Evolutionary conservation across 2,888 invertebrate species (phyloP).

Genomic region (Mechanitis mazaeus): DNA sequence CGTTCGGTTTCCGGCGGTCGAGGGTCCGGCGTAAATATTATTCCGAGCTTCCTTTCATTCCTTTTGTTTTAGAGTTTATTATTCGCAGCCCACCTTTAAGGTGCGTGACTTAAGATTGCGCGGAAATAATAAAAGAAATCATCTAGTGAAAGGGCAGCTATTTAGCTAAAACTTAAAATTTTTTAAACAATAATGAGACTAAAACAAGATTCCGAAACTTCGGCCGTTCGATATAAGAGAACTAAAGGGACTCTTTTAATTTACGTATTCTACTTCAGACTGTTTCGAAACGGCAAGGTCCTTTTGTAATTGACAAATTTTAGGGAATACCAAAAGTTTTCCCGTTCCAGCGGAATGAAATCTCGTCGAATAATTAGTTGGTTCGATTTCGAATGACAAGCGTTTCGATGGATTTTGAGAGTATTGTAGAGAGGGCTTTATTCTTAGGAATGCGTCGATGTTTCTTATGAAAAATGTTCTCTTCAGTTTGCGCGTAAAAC

Average conservation of each 20-base stretch:
- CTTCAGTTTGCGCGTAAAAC: conserved; percentile 45
- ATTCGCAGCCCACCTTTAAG: conserved; percentile 49
- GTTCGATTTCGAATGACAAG: conserved; percentile 36
- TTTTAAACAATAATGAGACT: conserved; percentile 47
- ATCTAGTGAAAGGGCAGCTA: conserved; percentile 25
- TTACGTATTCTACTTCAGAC: conserved; percentile 44
- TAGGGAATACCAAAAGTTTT: conserved; percentile 52
- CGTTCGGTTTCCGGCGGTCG: conserved; percentile 61
- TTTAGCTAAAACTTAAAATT: conserved; percentile 31
- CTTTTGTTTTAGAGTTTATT: conserved; percentile 68
- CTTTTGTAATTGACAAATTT: conserved; percentile 63
- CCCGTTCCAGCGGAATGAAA: conserved; percentile 34
- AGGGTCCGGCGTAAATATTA: conserved; percentile 63
- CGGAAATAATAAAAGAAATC: conserved; percentile 33
- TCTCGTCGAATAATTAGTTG: conserved; percentile 57
- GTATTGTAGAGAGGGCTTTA: conserved; percentile 51
- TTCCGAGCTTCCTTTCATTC: conserved; percentile 63
- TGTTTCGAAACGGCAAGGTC: conserved; percentile 42
- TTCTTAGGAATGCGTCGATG: conserved; percentile 43
- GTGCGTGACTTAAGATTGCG: conserved; percentile 34
- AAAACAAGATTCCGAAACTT: conserved; percentile 58
- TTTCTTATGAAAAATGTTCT: conserved; percentile 54
- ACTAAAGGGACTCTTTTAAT: conserved; percentile 56
- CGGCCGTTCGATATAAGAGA: conserved; percentile 52
- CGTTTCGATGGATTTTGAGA: conserved; percentile 45